Base-by-base conservation (phyloP, 37 sponge, comb jelly and placozoan species). In the Crambe crambe region DNA sequence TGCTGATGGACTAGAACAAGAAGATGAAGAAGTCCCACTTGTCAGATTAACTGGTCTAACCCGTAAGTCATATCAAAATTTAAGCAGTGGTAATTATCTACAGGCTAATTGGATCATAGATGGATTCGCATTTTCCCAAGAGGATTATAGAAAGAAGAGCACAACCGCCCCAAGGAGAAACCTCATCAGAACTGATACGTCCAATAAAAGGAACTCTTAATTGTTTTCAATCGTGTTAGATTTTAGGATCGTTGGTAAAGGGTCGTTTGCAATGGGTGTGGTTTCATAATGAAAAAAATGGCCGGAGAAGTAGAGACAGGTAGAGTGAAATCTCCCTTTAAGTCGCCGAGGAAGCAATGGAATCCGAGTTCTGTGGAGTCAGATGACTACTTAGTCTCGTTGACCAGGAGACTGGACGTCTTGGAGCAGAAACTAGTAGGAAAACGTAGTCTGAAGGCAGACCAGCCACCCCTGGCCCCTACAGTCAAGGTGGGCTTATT, bases 91-190 rank as follows among this genome's bases (percentile, higher is more conserved):
- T n/a, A 9, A 22, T 10, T 23, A 40, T 69, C 8, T 23, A 31
- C 10, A n/a, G n/a, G n/a, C n/a, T n/a, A n/a, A n/a, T n/a, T n/a
- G n/a, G n/a, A n/a, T 42, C 39, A 3, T 51, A 82, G 82, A 27
- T 73, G 82, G 82, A 3, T 82, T 62, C 63, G 82, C 82, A 12
- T 82, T 82, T 35, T 60, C 82, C n/a, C 82, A 82, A 62, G 82
- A 82, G 63, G 82, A 82, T 63, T 74, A 82, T 30, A 74, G 73
- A 17, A 60, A 6, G 31, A 82, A 82, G 65, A 65, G 82, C n/a
- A 37, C 80, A 1, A 27, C 42, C 6, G 0, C 73, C 54, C 82
- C 72, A 64, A 36, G 82, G 4, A 82, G 82, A 44, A 63, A 60
- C 35, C 26, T 82, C 43, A 72, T 82, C 26, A 32, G 74, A 37